phyloP scores from a whole-genome alignment of 2,888 invertebrate species.

The Leptinotarsa rubiginosa region DNA sequence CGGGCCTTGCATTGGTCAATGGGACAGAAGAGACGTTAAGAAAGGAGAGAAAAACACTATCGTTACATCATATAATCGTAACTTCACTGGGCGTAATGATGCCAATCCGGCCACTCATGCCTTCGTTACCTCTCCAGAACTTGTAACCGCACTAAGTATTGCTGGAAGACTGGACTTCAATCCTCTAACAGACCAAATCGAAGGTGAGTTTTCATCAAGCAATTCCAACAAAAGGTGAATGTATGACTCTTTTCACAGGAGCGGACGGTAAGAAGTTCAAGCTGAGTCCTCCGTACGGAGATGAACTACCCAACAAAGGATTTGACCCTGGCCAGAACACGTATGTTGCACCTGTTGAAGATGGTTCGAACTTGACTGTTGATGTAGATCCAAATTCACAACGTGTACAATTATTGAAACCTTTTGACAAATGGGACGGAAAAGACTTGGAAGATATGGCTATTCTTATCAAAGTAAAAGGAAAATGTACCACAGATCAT shows the following conservation, averaged over 20 bases:
- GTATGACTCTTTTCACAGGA: conserved; percentile 55
- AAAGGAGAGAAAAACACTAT: conserved; percentile 99
- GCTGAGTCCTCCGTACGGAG: too few species aligned
- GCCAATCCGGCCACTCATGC: conserved; percentile 98
- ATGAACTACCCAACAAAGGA: too few species aligned
- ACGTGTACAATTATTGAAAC: conserved; percentile 90
- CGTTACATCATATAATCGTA: conserved; percentile 98
- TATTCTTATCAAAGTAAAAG: conserved; percentile 82
- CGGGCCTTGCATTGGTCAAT: conserved; percentile 88
- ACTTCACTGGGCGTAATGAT: conserved; percentile 98
- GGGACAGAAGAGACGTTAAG: conserved; percentile 81
- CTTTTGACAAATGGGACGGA: conserved; percentile 70
- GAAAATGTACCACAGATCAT: too few species aligned
- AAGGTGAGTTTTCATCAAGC: conserved; percentile 68
- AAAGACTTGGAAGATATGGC: conserved; percentile 91
- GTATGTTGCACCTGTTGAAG: too few species aligned
- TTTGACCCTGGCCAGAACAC: too few species aligned
- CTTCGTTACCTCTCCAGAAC: conserved; percentile 98
- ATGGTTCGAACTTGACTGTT: conserved; percentile 66
- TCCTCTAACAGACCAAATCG: conserved; percentile 88
- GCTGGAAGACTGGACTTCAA: conserved; percentile 92
- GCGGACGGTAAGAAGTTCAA: conserved; percentile 44
- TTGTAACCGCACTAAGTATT: conserved; percentile 64
- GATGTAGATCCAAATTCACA: conserved; percentile 90
- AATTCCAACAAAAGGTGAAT: too few species aligned